phyloP scores from a whole-genome alignment of 2,797 vertebrate species.

The Pseudopleuronectes americanus region DNA sequence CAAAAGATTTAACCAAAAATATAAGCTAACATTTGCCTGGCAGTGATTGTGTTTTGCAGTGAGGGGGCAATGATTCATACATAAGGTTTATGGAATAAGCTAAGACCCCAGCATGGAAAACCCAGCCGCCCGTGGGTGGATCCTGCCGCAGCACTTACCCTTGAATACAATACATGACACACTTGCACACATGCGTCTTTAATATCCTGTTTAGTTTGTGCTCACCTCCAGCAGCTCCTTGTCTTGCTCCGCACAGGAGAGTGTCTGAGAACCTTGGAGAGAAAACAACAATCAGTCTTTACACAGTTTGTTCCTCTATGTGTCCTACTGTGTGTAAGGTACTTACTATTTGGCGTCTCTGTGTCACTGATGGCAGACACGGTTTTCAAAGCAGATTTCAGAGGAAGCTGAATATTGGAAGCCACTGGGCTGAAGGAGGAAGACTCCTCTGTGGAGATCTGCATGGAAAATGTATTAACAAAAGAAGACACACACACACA shows the following conservation, averaged over 20 bases:
- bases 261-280: conserved; percentile 83
- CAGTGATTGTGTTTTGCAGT: conserved; percentile 39
- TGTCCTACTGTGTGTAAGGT: conserved; percentile 8
- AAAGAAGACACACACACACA: conserved; percentile 51
- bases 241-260: conserved; percentile 88
- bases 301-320: neutral
- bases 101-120: conserved; percentile 20
- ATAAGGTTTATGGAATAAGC: conserved; percentile 30
- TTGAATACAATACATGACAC: conserved; percentile 28
- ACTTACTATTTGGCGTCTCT: conserved; percentile 82
- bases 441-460: conserved; percentile 93
- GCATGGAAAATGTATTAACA: conserved; percentile 69
- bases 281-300: conserved; percentile 15
- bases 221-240: conserved; percentile 88
- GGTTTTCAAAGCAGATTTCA: conserved; percentile 93
- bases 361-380: conserved; percentile 82
- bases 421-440: conserved; percentile 85
- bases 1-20: too few relatives aligned
- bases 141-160: conserved; percentile 47
- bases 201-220: conserved; percentile 2
- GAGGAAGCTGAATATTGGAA: conserved; percentile 86
- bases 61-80: conserved; percentile 25
- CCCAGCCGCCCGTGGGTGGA: conserved; percentile 53
- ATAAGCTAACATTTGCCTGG: conserved; percentile 15
- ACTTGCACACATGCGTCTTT: conserved; percentile 24